These are phyloP conservation scores for Chromoteleia sp. DNA, from an alignment of 2,888 invertebrate genomes.

Conservation along the genomic window DNA sequence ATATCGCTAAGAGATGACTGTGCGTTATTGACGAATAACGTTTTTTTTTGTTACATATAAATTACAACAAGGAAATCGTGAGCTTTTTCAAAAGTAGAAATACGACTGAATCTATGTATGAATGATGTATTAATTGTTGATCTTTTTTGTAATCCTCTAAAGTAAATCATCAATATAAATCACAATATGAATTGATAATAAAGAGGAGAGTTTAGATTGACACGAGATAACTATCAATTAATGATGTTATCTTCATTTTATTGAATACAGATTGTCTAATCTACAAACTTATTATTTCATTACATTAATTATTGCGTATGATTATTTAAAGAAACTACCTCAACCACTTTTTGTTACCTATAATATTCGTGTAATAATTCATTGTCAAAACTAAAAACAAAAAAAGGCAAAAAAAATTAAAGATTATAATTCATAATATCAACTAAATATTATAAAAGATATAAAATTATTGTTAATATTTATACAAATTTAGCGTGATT, in stretches of 20 bases:
- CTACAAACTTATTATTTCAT: no score
- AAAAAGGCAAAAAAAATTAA: no score
- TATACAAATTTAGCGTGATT: no score
- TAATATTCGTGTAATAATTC: no score
- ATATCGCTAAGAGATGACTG: neutral
- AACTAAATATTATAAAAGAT: no score
- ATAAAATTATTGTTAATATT: no score
- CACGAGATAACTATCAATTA: neutral
- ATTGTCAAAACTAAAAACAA: no score
- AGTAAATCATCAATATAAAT: neutral
- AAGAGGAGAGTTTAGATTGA: neutral
- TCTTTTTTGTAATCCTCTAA: neutral
- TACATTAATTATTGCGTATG: no score
- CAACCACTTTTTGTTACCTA: no score
- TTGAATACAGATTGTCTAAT: no score
- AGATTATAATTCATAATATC: no score
- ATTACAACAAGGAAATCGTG: neutral
- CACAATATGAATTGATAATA: neutral
- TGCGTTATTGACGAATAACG: neutral
- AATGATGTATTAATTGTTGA: neutral
- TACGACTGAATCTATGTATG: neutral
- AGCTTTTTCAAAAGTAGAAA: neutral
- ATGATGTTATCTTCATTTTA: neutral
- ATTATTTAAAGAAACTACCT: no score
- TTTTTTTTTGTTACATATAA: constrained; percentile 6